Evolutionary conservation across 2,113 vertebrate genomes (phyloP).

Genomic region (Corythaixoides concolor): DNA sequence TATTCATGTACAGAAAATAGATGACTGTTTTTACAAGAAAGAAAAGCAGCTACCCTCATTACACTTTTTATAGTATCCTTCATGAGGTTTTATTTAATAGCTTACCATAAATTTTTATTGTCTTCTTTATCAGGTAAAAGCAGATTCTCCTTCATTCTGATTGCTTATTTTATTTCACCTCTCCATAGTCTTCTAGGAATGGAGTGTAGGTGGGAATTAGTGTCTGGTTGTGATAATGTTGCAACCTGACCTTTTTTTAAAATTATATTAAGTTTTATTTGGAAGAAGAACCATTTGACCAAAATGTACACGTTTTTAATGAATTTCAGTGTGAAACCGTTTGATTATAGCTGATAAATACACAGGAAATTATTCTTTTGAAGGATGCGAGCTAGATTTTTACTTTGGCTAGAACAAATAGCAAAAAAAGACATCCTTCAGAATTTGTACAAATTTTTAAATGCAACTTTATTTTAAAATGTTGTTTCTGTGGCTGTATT

Average conservation of each 20-base stretch:
- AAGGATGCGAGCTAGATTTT: background rate
- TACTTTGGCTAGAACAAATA: background rate
- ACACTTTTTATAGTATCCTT: background rate
- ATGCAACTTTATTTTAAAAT: background rate
- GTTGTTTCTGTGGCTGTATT: background rate
- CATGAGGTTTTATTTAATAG: background rate
- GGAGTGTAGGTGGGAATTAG: background rate
- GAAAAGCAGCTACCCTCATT: background rate
- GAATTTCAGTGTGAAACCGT: background rate
- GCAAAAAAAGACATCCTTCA: background rate
- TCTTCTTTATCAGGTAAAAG: background rate
- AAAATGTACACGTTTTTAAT: background rate
- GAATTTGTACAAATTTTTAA: background rate
- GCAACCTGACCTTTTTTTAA: background rate
- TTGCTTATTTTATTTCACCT: background rate
- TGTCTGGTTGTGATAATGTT: background rate
- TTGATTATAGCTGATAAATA: background rate
- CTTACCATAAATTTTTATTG: background rate
- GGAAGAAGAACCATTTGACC: background rate
- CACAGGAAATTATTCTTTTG: background rate
- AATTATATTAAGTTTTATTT: background rate
- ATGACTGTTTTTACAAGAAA: background rate
- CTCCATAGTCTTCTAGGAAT: background rate
- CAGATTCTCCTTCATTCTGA: background rate
- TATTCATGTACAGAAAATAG: background rate